phyloP scores from a whole-genome alignment of 2,888 invertebrate genomes.

The Cyclophora albipunctata region DNA sequence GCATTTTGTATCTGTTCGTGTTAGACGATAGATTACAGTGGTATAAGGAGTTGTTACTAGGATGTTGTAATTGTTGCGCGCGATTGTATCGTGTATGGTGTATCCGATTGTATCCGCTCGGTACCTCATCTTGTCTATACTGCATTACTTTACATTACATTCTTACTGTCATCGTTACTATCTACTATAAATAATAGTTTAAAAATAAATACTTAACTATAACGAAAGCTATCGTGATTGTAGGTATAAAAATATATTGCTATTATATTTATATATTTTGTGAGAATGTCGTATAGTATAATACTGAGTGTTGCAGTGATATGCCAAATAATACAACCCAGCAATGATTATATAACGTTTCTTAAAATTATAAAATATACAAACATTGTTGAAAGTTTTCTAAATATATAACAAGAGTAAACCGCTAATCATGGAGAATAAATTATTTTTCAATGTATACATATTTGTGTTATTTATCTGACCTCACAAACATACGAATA shows the following conservation, averaged over 20 bases:
- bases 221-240: conserved; percentile 9
- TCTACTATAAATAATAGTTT: not conserved
- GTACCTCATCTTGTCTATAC: not conserved
- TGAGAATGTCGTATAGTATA: conserved; percentile 43
- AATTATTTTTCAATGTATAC: conserved; percentile 71
- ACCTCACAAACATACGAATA: not conserved
- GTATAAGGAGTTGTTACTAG: conserved; percentile 52
- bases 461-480: conserved; percentile 43
- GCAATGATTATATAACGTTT: conserved; percentile 68
- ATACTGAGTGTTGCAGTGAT: conserved; percentile 66
- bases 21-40: conserved; percentile 42
- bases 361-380: conserved; percentile 66
- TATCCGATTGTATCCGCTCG: conserved; percentile 8
- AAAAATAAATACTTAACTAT: not conserved
- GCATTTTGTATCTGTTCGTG: conserved; percentile 67
- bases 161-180: not conserved
- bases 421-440: conserved; percentile 69
- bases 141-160: not conserved
- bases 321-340: conserved; percentile 71
- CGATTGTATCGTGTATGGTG: conserved; percentile 28
- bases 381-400: conserved; percentile 73
- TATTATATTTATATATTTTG: conserved; percentile 32
- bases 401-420: conserved; percentile 70
- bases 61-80: conserved; percentile 50
- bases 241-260: conserved; percentile 19